These are phyloP conservation scores for Mionectes olivaceus DNA, from an alignment of 2,797 vertebrate species.

Conservation along the genomic window DNA sequence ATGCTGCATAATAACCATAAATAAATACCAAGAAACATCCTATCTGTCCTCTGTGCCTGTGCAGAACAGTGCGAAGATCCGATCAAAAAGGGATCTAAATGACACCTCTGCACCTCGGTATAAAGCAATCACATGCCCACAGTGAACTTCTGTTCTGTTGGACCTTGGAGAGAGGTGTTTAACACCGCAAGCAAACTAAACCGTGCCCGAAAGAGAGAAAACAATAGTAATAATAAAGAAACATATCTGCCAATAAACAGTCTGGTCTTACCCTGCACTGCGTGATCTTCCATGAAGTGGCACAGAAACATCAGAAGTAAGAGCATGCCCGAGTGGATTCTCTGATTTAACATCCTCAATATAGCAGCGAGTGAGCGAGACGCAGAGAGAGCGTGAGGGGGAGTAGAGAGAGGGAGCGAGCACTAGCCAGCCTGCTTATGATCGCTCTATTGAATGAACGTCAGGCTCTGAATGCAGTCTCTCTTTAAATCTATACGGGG, in stretches of 20 bases:
- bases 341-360: slow-evolving; percentile 91
- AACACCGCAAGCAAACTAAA: neutral
- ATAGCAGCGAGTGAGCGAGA: slow-evolving; percentile 75
- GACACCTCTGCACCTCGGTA: slow-evolving; percentile 18
- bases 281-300: slow-evolving; percentile 94
- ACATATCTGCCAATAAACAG: slow-evolving; percentile 7
- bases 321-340: slow-evolving; percentile 88
- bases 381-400: slow-evolving; percentile 65
- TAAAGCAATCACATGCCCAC: neutral
- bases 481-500: slow-evolving; percentile 99
- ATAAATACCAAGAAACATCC: neutral
- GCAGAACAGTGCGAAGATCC: neutral
- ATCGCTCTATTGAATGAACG: slow-evolving; percentile 98
- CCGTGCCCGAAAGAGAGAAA: neutral
- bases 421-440: slow-evolving; percentile 83
- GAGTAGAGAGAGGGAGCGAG: slow-evolving; percentile 82
- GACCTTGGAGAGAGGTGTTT: slow-evolving; percentile 46
- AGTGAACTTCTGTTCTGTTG: slow-evolving; percentile 29
- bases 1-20: slow-evolving; percentile 17
- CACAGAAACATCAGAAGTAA: slow-evolving; percentile 90
- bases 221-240: neutral
- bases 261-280: slow-evolving; percentile 92
- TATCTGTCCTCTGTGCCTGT: neutral
- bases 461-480: slow-evolving; percentile 96
- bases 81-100: neutral